These are phyloP conservation scores for Sebastes fasciatus DNA, from an alignment of 2,113 vertebrate species.

Conservation along the genomic window DNA sequence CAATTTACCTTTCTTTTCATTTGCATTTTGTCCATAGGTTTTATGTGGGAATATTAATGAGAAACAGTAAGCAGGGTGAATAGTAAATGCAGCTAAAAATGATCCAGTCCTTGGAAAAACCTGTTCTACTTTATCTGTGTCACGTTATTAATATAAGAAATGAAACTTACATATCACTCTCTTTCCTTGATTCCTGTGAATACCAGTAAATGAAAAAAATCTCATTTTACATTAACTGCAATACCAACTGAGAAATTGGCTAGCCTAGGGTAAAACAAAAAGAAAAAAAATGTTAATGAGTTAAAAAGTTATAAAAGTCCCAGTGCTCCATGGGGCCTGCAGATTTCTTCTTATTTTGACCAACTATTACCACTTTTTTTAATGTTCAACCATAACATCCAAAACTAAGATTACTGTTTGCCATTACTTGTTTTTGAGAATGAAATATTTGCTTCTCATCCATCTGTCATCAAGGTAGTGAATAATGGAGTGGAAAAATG, in stretches of 20 bases:
- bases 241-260: neutral
- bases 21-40: neutral
- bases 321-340: too few relatives aligned
- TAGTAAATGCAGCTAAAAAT: neutral
- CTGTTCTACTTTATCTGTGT: neutral
- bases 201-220: neutral
- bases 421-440: neutral
- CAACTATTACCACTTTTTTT: neutral
- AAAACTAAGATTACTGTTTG: neutral
- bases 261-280: neutral
- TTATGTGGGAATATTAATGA: constrained; percentile 18
- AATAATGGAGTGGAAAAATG: neutral
- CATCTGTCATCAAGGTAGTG: neutral
- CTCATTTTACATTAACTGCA: neutral
- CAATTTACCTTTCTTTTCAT: neutral
- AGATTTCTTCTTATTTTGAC: neutral
- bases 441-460: neutral
- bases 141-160: neutral
- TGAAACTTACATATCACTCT: neutral
- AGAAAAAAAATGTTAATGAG: neutral
- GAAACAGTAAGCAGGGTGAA: neutral
- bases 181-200: neutral
- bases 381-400: neutral
- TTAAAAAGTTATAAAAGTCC: neutral
- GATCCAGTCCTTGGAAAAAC: neutral